A percentile compares a stretch with the other conserved stretches of the same genome.
phyloP scores from a whole-genome alignment of 2,113 vertebrate genomes.

The Eonycteris spelaea region DNA sequence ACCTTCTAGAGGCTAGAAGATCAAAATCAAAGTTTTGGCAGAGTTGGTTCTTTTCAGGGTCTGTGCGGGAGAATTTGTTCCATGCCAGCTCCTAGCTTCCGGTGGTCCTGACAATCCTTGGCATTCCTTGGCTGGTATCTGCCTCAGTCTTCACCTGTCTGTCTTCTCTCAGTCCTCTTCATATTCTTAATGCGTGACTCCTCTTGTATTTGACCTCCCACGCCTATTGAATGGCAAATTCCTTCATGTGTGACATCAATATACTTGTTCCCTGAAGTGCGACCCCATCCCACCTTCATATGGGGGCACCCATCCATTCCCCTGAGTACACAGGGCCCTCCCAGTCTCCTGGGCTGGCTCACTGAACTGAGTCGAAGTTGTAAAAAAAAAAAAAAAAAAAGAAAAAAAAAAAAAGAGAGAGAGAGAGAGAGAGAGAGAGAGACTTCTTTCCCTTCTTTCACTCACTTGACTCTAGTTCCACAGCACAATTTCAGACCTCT shows the following conservation, averaged over 20 bases:
- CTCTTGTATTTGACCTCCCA: not conserved
- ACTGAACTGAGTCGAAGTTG: too few relatives aligned
- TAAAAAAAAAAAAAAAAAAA: not conserved
- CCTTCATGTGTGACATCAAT: not conserved
- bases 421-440: not conserved
- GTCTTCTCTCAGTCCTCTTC: not conserved
- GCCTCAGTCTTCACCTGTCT: rapidly evolving
- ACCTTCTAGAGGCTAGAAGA: not conserved
- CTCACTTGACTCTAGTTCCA: not conserved
- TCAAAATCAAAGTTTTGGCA: not conserved
- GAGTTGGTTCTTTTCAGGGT: not conserved
- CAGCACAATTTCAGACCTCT: not conserved
- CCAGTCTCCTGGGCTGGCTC: not conserved
- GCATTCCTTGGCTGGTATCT: not conserved
- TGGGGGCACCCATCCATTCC: not conserved
- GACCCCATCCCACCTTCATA: not conserved
- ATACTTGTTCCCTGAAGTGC: not conserved
- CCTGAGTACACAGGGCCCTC: not conserved
- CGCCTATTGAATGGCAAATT: not conserved
- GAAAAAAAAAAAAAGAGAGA: too few relatives aligned
- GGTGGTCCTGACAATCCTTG: not conserved
- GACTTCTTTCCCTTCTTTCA: not conserved
- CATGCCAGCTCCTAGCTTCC: not conserved
- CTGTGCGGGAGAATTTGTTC: not conserved
- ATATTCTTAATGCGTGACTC: not conserved